Percentiles rank a stretch among this genome's conserved stretches.
phyloP scores from a whole-genome alignment of 2,113 vertebrate species.

The Rhinopomastus cyanomelas region DNA sequence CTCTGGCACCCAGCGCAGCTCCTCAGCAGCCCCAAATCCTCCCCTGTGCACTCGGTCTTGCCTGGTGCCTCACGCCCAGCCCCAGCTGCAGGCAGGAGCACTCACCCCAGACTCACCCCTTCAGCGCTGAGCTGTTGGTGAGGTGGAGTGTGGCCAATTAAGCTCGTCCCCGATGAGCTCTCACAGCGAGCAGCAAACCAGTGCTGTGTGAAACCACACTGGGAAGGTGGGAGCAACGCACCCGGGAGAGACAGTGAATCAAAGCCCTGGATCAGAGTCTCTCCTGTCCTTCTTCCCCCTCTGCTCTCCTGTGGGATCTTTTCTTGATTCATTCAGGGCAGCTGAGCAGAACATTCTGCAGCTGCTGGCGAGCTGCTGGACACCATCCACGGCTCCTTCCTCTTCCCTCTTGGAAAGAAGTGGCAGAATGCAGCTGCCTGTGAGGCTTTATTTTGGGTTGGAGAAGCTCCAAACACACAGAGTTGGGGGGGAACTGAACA shows the following conservation, averaged over 20 bases:
- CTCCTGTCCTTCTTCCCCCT: not conserved
- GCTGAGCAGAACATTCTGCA: not conserved
- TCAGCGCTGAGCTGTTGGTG: not conserved
- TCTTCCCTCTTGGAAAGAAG: not conserved
- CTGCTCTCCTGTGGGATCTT: not conserved
- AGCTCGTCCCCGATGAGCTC: not conserved
- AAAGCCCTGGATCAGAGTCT: not conserved
- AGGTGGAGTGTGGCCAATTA: not conserved
- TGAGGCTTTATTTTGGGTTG: not conserved
- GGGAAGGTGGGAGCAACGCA: fast-evolving
- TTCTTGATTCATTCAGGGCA: not conserved
- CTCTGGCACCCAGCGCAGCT: not conserved
- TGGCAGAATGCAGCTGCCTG: conserved; percentile 27
- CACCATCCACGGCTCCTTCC: not conserved
- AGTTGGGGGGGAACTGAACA: not conserved
- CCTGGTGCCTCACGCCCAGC: fast-evolving
- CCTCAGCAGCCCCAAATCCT: fast-evolving
- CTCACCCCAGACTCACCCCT: not conserved
- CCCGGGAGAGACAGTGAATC: not conserved
- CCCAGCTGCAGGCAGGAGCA: not conserved
- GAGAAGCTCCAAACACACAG: not conserved
- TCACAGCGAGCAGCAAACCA: not conserved
- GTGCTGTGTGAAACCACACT: not conserved
- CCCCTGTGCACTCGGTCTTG: not conserved
- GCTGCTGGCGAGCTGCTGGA: conserved; percentile 29